phyloP scores from a whole-genome alignment of 2,888 invertebrate species.

The Magallana nippona region DNA sequence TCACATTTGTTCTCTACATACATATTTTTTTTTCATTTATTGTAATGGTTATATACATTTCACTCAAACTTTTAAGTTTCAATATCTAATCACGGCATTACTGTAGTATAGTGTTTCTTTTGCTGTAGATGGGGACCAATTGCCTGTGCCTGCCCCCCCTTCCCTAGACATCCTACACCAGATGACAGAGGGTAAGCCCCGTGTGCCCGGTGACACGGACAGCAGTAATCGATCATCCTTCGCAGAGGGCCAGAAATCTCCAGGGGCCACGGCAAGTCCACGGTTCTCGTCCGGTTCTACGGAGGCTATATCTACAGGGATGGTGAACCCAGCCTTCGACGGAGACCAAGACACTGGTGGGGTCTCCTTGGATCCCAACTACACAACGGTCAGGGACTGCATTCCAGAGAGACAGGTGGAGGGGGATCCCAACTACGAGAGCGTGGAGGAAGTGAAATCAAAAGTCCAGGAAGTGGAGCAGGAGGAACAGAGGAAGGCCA shows the following conservation, averaged over 20 bases:
- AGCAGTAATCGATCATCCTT: neutral
- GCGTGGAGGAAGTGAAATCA: conserved; percentile 72
- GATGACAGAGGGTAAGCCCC: conserved; percentile 62
- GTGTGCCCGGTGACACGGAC: conserved; percentile 25
- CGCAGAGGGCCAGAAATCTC: conserved; percentile 28
- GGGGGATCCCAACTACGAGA: conserved; percentile 73
- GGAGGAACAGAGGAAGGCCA: conserved; percentile 50
- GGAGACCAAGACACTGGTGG: conserved; percentile 31
- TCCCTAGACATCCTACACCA: conserved; percentile 72
- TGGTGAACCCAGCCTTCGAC: conserved; percentile 41
- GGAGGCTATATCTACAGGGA: neutral
- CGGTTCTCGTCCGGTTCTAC: conserved; percentile 14
- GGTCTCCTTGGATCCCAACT: conserved; percentile 63
- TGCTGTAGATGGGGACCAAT: conserved; percentile 11
- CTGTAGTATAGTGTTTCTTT: neutral
- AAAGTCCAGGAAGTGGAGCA: conserved; percentile 58
- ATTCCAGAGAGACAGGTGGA: conserved; percentile 52
- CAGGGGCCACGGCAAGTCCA: conserved; percentile 7
- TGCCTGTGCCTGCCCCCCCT: conserved; percentile 66
- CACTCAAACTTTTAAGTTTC: no score
- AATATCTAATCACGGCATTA: no score
- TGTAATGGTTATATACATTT: no score
- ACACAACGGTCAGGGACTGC: conserved; percentile 64
- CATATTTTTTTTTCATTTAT: no score
- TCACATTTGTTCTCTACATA: no score